Base-by-base conservation (phyloP, 2,797 vertebrate genomes). In the Neoniphon sammara region DNA sequence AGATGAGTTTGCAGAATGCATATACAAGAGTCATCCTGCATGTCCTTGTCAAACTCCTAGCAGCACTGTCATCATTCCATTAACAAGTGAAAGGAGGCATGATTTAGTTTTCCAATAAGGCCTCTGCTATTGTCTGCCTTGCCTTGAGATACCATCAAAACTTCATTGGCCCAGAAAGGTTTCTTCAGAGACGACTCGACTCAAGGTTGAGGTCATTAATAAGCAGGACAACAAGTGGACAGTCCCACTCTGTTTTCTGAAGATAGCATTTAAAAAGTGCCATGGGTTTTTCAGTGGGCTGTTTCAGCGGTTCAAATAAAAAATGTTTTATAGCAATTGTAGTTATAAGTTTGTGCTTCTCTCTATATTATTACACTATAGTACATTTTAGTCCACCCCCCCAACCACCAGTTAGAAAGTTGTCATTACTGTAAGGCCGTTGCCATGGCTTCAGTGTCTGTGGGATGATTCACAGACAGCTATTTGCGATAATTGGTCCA, bases 401-500 rank as follows among this genome's bases (percentile, higher is more conserved):
- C 71, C 77, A 57, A n/a, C n/a, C 75, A 55, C 30, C 52, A 27
- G 55, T 64, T 57, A 66, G 85, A 87, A 86, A 90, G 87, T 84
- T 87, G 78, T 82, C 79, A 82, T 83, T 80, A 83, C 82, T 81
- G 78, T 83, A 81, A 88, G 85, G 79, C 85, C 83, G 91, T 93
- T 94, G 86, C 91, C 90, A 93, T 93, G 92, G 90, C 76, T 77
- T 84, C 89, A 60, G 72, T 79, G 73, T 86, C 80, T 68, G 66
- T 71, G 78, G 73, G 75, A 80, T 82, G 84, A 86, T 81, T 93
- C 80, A 86, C 62, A 75, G 53, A 71, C 15, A 20, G 63, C 47
- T 50, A 72, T 73, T 86, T 83, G 46, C 46, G 78, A 82, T 79
- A 85, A 69, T 60, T 66, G 60, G 56, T 66, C 63, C 59, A 54